Base-by-base conservation (phyloP, 2,888 invertebrate species). In the Apeira syringaria region DNA sequence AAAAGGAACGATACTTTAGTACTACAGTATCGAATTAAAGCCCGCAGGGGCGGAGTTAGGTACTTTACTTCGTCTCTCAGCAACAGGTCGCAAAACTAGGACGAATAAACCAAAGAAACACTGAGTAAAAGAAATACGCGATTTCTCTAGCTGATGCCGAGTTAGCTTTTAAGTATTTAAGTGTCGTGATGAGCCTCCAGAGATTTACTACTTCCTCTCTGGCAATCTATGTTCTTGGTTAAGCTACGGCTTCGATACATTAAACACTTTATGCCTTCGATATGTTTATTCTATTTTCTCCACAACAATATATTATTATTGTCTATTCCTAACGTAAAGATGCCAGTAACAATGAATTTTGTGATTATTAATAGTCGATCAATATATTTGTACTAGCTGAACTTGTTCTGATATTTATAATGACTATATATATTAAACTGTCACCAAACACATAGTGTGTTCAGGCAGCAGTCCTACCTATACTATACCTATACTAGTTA, bases 51-150 rank as follows among this genome's bases (percentile, higher is more conserved):
- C 39, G 24, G 20, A 39, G 45, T 34, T 45, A 30, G 38, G 20
- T 32, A 29, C 39, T 55, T 58, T 59, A 66, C 59, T 64, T 51
- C 59, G 41, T 64, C 60, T 72, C 65, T 51, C 43, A 74, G 82
- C 83, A 83, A 84, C 83, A 84, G 82, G 83, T 83, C 64, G 70
- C 64, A 64, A 68, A 73, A 76, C 67, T 72, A 61, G 62, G 54
- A 50, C 53, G 39, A 17, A 24, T 4, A n/a, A 35, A 29, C 32
- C 27, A 47, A 45, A 47, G 38, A 37, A 47, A 40, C 31, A 32
- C 41, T 49, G 42, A 36, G 44, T 38, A 48, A 50, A 43, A 46
- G 53, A 44, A 47, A 50, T 47, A 42, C 41, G 47, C 44, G 47
- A 44, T 50, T 52, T 56, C 50, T 53, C 44, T 51, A 46, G 40